Conservation (phyloP, 1,140 invertebrate species). For the Drosophila quadrilineata region DNA sequence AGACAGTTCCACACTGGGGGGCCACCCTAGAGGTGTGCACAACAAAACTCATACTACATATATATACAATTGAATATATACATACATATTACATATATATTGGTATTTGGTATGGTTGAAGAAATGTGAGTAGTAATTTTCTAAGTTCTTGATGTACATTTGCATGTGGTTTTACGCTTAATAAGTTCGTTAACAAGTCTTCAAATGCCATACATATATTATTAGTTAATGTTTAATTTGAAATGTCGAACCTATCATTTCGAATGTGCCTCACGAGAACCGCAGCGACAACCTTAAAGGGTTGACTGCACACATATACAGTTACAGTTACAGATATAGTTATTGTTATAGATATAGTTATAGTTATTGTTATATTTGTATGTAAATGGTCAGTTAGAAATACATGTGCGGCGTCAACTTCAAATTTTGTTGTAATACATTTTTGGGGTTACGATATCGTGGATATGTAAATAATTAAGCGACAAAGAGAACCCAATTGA, state of each 20-base stretch:
- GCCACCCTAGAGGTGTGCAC: no score
- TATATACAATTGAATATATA: not conserved
- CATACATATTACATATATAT: not conserved
- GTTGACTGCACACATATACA: slow-evolving; percentile 39
- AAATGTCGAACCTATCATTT: slow-evolving; percentile 60
- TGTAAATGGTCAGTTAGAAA: no score
- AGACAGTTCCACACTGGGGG: no score
- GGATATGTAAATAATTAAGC: slow-evolving; percentile 48
- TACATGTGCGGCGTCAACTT: no score
- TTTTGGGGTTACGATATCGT: not conserved
- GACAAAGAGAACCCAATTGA: slow-evolving; percentile 13
- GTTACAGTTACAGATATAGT: no score
- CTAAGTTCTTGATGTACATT: slow-evolving; percentile 6
- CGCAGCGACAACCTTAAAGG: slow-evolving; percentile 49
- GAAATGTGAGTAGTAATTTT: slow-evolving; percentile 7
- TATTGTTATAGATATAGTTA: no score
- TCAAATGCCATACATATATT: slow-evolving; percentile 18
- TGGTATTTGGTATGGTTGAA: no score
- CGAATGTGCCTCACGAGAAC: slow-evolving; percentile 37
- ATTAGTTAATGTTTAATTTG: slow-evolving; percentile 55
- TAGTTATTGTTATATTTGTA: no score
- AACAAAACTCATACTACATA: not conserved
- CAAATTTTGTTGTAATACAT: not conserved
- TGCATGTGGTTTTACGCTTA: slow-evolving; percentile 44
- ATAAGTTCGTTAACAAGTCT: slow-evolving; percentile 77